phyloP scores from a whole-genome alignment of 2,888 invertebrate genomes.

The Palloptera scutellata region DNA sequence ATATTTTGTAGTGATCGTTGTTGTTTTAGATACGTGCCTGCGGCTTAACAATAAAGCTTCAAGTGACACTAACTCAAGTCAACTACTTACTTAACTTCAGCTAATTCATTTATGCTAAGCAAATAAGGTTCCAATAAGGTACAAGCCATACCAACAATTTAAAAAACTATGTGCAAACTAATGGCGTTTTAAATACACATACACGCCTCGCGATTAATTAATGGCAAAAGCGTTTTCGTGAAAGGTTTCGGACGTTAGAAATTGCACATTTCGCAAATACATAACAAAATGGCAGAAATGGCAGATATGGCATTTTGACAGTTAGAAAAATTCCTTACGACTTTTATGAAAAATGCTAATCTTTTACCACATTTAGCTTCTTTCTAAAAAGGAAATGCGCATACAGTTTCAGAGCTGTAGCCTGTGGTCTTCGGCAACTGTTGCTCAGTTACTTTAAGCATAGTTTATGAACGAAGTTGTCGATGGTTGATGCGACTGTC shows the following conservation, averaged over 20 bases:
- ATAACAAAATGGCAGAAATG: background rate
- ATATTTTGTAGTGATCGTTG: too few relatives aligned
- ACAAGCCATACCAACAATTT: background rate
- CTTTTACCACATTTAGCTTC: too few relatives aligned
- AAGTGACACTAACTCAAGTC: conserved; percentile 17
- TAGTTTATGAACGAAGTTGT: too few relatives aligned
- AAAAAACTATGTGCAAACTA: conserved; percentile 13
- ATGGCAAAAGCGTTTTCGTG: conserved; percentile 16
- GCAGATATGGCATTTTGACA: conserved; percentile 29
- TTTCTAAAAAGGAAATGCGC: too few relatives aligned
- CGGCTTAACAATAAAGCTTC: conserved; percentile 30
- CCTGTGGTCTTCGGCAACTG: too few relatives aligned
- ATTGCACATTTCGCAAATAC: background rate
- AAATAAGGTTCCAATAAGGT: background rate
- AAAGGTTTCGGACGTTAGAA: background rate
- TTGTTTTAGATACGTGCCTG: conserved; percentile 13
- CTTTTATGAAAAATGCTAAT: too few relatives aligned
- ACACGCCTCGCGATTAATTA: conserved; percentile 19
- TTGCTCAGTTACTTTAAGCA: too few relatives aligned
- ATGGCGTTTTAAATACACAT: conserved; percentile 18
- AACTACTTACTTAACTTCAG: too few relatives aligned
- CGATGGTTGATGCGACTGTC: conserved; percentile 30
- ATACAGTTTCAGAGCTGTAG: too few relatives aligned
- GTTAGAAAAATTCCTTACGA: conserved; percentile 23
- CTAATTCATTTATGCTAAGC: too few relatives aligned